A percentile compares a stretch with the other conserved stretches of the same genome.
phyloP scores from a whole-genome alignment of 2,888 invertebrate genomes.

The Ophion ellenae region DNA sequence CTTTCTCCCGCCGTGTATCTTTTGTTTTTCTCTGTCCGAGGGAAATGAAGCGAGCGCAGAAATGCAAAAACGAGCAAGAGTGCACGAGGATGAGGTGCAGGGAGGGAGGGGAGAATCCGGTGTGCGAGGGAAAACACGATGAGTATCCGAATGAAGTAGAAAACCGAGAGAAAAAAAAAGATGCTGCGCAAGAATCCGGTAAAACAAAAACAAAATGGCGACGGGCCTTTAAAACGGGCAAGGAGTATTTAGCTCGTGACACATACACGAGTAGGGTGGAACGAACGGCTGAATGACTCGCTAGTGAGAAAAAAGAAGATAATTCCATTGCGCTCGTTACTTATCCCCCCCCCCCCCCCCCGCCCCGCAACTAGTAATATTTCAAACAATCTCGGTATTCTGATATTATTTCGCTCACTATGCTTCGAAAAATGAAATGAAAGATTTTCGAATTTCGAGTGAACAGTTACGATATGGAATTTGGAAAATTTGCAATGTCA shows the following conservation, averaged over 20 bases:
- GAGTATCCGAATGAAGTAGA: conserved; percentile 25
- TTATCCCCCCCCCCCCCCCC: too few species aligned
- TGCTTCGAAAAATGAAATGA: neutral
- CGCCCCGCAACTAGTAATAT: neutral
- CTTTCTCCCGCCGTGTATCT: neutral
- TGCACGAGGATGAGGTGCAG: neutral
- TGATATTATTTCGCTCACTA: neutral
- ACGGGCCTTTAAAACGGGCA: conserved; percentile 34
- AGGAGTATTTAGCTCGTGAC: conserved; percentile 20
- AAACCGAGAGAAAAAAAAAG: conserved; percentile 15
- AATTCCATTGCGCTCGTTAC: neutral
- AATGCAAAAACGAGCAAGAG: neutral
- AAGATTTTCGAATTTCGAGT: neutral
- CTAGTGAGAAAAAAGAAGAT: neutral
- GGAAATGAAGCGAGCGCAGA: conserved; percentile 42
- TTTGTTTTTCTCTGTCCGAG: conserved; percentile 2
- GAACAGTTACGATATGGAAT: neutral
- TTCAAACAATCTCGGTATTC: neutral
- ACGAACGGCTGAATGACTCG: conserved; percentile 27
- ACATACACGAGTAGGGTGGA: neutral
- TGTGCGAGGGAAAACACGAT: conserved; percentile 23
- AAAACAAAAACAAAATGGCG: conserved; percentile 25
- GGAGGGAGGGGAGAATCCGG: neutral
- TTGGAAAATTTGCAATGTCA: neutral
- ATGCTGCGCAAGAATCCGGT: neutral